Base-by-base conservation (phyloP, 2,888 invertebrate genomes). In the Adineta ricciae region DNA sequence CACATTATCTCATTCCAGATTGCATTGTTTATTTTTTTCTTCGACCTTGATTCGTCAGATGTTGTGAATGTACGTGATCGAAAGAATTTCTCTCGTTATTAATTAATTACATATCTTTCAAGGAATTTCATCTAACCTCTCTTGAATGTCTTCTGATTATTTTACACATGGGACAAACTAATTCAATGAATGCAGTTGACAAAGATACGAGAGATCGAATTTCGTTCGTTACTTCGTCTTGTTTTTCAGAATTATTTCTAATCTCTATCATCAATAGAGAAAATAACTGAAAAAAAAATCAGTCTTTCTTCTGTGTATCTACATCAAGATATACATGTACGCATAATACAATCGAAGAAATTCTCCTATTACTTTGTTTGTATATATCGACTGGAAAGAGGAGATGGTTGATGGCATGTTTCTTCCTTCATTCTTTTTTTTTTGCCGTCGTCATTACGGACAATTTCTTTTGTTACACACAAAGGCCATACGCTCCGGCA, bases 381-480 rank as follows among this genome's bases (percentile, higher is more conserved):
- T 64, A 24, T 64, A 64, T 64, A 64, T 64, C 64, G 27, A 64
- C 32, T 64, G 32, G 64, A 27, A 32, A 46, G 32, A 16, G 19
- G 32, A 64, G 32, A 64, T 11, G 27, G 27, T 64, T 64, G 64
- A 36, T 64, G 64, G 64, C 19, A 64, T 64, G 32, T 64, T 64
- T 64, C 64, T 32, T 64, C 27, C 64, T 64, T 46, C 46, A 46
- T 64, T 64, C 64, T 64, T 32, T 27, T 64, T 32, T 27, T 36
- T 64, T 46, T 32, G 32, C 16, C 64, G 19, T 64, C 64, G 64
- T 64, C 32, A 64, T 64, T 64, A 64, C 32, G 32, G 32, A 64
- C 27, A 64, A 64, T 64, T 64, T 64, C 64, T 64, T 64, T 64
- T 64, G 64, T 64, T 64, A 64, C 19, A 64, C 64, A 64, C 32